Conservation (phyloP, 30 jellyfish, hydroid and myxozoan genomes). For the Aurelia sp. region DNA sequence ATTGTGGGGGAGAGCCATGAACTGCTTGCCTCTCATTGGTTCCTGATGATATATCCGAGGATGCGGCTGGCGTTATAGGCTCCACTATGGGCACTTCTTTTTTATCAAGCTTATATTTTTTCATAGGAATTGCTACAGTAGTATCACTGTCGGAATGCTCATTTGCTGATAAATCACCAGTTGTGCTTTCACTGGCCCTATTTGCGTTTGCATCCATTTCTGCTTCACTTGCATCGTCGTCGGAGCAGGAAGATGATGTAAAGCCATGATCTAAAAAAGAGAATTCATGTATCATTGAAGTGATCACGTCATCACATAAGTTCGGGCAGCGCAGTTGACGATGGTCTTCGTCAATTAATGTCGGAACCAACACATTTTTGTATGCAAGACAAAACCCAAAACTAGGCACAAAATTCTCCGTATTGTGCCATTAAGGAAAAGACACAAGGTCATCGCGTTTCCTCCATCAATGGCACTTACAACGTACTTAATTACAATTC, state of each 20-base stretch:
- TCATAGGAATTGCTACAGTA: background rate
- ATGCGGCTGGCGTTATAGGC: background rate
- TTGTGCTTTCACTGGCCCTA: too few relatives aligned
- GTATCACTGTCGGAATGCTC: too few relatives aligned
- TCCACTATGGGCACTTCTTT: background rate
- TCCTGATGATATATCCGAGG: constrained; percentile 6
- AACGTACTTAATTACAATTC: too few relatives aligned
- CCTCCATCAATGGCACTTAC: too few relatives aligned
- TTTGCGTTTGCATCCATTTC: background rate
- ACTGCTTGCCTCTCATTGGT: constrained; percentile 17
- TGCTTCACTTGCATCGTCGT: constrained; percentile 15
- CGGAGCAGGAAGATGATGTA: constrained; percentile 43
- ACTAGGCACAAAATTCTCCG: too few relatives aligned
- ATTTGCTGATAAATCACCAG: too few relatives aligned
- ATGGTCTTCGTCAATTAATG: too few relatives aligned
- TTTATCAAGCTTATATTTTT: constrained; percentile 15
- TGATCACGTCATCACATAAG: background rate
- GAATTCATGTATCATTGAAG: background rate
- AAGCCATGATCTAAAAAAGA: constrained; percentile 38
- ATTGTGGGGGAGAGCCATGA: constrained; percentile 19
- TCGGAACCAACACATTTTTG: too few relatives aligned
- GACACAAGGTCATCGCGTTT: too few relatives aligned
- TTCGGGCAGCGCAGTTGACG: too few relatives aligned
- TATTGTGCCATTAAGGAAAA: too few relatives aligned
- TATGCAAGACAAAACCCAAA: too few relatives aligned